Evolutionary conservation across 2,113 vertebrate genomes (phyloP).

Genomic region (Hemicordylus capensis): DNA sequence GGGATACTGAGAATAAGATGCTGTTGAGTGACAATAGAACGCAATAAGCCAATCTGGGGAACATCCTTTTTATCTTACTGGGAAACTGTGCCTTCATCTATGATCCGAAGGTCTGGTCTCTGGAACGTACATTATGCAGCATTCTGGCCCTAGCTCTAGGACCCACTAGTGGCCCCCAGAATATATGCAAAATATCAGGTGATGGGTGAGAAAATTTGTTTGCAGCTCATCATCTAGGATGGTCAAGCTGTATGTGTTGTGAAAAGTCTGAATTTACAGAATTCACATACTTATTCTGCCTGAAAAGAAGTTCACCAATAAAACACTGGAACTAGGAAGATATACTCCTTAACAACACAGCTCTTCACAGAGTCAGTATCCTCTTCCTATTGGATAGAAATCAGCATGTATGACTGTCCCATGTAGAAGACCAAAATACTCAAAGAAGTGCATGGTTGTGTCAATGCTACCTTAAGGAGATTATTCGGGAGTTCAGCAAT

Average conservation of each 20-base stretch:
- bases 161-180: neutral
- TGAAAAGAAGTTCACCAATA: neutral
- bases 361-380: neutral
- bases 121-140: neutral
- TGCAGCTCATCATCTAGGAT: neutral
- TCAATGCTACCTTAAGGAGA: neutral
- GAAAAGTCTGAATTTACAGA: neutral
- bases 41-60: constrained; percentile 6
- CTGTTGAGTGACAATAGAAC: neutral
- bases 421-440: constrained; percentile 16
- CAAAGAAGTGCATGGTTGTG: neutral
- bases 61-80: neutral
- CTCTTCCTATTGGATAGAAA: neutral
- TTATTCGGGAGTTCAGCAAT: neutral
- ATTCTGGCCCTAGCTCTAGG: neutral
- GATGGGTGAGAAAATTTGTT: neutral
- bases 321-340: neutral
- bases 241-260: neutral
- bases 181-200: neutral
- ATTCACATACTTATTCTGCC: neutral
- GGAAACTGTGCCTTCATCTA: neutral
- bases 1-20: neutral
- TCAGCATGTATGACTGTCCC: neutral
- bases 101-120: neutral
- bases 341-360: neutral